Evolutionary conservation across 35 echinoderm and acorn worm species (phyloP), one percentile per base, ranked within the genome.

Genomic region (Apostichopus japonicus): DNA sequence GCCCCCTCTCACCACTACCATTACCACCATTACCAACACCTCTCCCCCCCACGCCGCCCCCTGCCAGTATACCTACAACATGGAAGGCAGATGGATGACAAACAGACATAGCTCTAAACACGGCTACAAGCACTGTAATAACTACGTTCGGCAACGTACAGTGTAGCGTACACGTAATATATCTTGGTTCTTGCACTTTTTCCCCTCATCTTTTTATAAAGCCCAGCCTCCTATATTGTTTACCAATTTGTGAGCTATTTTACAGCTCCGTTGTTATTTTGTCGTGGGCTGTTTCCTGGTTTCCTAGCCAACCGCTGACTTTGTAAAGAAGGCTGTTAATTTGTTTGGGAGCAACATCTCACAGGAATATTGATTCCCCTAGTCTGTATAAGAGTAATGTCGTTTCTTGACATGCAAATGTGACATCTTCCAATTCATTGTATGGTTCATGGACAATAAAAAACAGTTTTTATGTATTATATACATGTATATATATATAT

Each of bases 171-270:
- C 57, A 61, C 0, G 7, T 61, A 8, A 61, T 61, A 4, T 44
- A 44, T 67, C 63, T 67, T 67, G 11, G 63, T 67, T 67, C 71
- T 75, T 15, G 16, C 6, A 75, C 21, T 75, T 23, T 21, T 75
- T 75, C 71, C 16, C 17, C 71, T 67, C 2, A n/a, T 19, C 16
- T 75, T 23, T 23, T 75, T 75, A 75, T 75, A 23, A 24, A 75
- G n/a, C 71, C 71, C n/a, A 75, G 71, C 15, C 71, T 75, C 71
- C n/a, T 23, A 19, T 75, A 75, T 75, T 75, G 71, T 75, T 75
- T 75, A 75, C 71, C 71, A 75, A 75, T 75, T 75, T 75, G 71
- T 75, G n/a, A 75, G 71, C 71, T 75, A 75, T 75, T 75, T 75
- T 75, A 75, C 14, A 75, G 22, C 71, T 75, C 71, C 71, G 71